phyloP scores from a whole-genome alignment of 2,113 vertebrate genomes.

The Alouatta palliata region DNA sequence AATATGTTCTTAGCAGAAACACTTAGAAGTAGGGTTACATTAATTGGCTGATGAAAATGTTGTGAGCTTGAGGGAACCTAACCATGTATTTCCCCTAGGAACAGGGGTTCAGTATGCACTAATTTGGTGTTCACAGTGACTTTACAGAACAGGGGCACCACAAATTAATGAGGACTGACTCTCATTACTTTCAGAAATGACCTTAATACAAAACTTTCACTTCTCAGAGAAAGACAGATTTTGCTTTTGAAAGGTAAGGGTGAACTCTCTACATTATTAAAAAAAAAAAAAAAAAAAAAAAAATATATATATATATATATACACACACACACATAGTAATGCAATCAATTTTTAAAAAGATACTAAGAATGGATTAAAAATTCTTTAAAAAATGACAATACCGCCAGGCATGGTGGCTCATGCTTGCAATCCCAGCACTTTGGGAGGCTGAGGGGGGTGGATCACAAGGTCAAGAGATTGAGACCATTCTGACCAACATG shows the following conservation, averaged over 20 bases:
- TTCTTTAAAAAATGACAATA: not conserved
- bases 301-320: not conserved
- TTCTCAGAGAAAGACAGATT: not conserved
- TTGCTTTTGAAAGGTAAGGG: constrained; percentile 15
- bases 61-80: not conserved
- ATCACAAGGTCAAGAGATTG: no score
- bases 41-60: not conserved
- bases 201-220: not conserved
- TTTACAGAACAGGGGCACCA: not conserved
- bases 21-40: not conserved
- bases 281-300: not conserved
- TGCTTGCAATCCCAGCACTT: no score
- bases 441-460: no score
- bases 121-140: not conserved
- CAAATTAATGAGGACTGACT: not conserved
- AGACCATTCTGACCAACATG: no score
- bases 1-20: not conserved
- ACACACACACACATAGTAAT: no score
- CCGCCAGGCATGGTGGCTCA: not conserved
- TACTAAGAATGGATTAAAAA: not conserved
- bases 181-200: not conserved
- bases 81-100: not conserved
- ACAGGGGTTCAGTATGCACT: not conserved
- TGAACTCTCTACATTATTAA: not conserved
- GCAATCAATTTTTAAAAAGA: not conserved